Evolutionary conservation across 64 coral and sea anemone genomes (phyloP).

Genomic region (Pocillopora damicornis): DNA sequence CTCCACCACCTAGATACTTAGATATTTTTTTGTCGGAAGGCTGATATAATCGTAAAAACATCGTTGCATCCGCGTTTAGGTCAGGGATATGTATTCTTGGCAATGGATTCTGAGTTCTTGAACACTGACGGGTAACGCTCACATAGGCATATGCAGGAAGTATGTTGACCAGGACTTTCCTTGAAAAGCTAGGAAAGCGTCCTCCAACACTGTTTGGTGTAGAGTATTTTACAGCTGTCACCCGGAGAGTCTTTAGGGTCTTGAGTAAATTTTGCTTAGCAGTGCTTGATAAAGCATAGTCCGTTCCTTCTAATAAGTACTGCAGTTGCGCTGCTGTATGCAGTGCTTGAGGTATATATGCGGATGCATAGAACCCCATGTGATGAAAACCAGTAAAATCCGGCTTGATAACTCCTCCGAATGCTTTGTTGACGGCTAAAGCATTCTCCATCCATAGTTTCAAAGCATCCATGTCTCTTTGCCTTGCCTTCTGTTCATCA

Average conservation of each 20-base stretch:
- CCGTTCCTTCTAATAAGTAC: constrained; percentile 32
- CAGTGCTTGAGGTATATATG: constrained; percentile 56
- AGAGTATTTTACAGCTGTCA: constrained; percentile 41
- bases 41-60: constrained; percentile 6
- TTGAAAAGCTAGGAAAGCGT: constrained; percentile 39
- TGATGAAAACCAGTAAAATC: constrained; percentile 74
- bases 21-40: background rate
- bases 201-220: constrained; percentile 49
- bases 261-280: constrained; percentile 29
- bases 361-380: constrained; percentile 49
- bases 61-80: background rate
- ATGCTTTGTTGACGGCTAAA: constrained; percentile 47
- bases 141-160: constrained; percentile 47
- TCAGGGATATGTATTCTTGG: too few relatives aligned
- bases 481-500: constrained; percentile 42
- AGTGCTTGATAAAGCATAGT: background rate
- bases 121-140: background rate
- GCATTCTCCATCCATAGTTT: constrained; percentile 60
- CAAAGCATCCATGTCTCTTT: constrained; percentile 51
- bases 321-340: constrained; percentile 42
- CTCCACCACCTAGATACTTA: background rate
- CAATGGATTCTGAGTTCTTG: background rate
- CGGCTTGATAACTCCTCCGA: constrained; percentile 76
- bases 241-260: constrained; percentile 23
- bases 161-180: constrained; percentile 5